Evolutionary conservation across 1,140 invertebrate genomes (phyloP), one percentile per base, ranked within the genome.

Genomic region (Sitobion miscanthi): DNA sequence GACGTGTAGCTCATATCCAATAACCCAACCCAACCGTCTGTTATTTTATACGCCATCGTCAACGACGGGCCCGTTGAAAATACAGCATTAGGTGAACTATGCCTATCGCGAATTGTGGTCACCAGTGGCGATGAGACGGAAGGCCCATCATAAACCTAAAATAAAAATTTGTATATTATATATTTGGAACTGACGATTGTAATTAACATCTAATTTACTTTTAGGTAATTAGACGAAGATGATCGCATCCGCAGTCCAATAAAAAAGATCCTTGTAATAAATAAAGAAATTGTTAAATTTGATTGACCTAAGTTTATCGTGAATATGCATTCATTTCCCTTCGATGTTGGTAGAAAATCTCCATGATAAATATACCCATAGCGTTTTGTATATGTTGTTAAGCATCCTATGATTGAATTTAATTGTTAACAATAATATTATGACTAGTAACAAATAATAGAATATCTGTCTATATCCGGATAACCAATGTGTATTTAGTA

Each of bases 251-350:
- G 1, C 42, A 0, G 5, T 0, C 25, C 42, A 8, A 14, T 11
- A 69, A 30, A 47, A 14, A 91, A 2, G 30, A 83, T 25, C 42
- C 25, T 20, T 57, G 89, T 25, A 90, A 90, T 45, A 38, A 69
- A 90, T 69, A 42, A 35, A 23, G 69, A 83, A 52, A 92, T 92
- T 7, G 90, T 92, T 25, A 83, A 52, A 77, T 92, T 92, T 25
- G 25, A 30, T 25, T 92, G 69, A 20, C 25, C 57, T 35, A 83
- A 25, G 21, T 92, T 49, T 83, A 92, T 92, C 1, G 21, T 52
- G 8, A 92, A 92, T 69, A 69, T n/a, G 3, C 62, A 69, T 69
- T 69, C 62, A n/a, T n/a, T 11, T 69, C 30, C 62, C 30, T 11
- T 69, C 11, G 62, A n/a, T 4, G 14, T n/a, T 69, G 4, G 2